These are phyloP conservation scores for Mactra quadrangularis DNA, from an alignment of 1,140 invertebrate species.

Conservation along the genomic window DNA sequence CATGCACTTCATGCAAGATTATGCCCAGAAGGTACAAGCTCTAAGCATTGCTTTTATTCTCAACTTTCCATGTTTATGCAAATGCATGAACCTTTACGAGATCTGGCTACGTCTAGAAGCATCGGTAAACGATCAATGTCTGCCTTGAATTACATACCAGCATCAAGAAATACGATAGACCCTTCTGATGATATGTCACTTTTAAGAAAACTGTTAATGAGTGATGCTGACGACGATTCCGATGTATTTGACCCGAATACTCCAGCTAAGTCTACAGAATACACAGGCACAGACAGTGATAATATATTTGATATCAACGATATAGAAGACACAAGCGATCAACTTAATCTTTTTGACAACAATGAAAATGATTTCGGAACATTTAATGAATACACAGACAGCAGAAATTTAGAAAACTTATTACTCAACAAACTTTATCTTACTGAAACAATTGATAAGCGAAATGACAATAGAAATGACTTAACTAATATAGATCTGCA, in stretches of 20 bases:
- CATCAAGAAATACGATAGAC: not conserved
- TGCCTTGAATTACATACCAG: no score
- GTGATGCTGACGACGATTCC: not conserved
- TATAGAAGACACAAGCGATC: not conserved
- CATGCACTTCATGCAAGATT: conserved; percentile 27
- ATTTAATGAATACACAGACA: not conserved
- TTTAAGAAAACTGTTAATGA: not conserved
- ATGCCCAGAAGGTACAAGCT: conserved; percentile 26
- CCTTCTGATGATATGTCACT: not conserved
- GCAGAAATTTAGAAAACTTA: not conserved
- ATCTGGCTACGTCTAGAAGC: conserved; percentile 19
- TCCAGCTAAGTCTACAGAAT: no score
- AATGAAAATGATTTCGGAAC: not conserved
- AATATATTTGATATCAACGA: no score
- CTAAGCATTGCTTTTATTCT: conserved; percentile 23
- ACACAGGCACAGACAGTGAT: no score
- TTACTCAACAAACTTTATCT: not conserved
- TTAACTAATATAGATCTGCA: not conserved
- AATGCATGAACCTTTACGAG: conserved; percentile 31
- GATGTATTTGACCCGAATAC: no score
- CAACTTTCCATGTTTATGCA: conserved; percentile 35
- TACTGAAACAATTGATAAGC: not conserved
- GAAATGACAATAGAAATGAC: not conserved
- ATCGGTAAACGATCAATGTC: conserved; percentile 25
- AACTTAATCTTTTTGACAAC: not conserved